Evolutionary conservation across 2,797 vertebrate species (phyloP).

Genomic region (Tokudaia muenninki): DNA sequence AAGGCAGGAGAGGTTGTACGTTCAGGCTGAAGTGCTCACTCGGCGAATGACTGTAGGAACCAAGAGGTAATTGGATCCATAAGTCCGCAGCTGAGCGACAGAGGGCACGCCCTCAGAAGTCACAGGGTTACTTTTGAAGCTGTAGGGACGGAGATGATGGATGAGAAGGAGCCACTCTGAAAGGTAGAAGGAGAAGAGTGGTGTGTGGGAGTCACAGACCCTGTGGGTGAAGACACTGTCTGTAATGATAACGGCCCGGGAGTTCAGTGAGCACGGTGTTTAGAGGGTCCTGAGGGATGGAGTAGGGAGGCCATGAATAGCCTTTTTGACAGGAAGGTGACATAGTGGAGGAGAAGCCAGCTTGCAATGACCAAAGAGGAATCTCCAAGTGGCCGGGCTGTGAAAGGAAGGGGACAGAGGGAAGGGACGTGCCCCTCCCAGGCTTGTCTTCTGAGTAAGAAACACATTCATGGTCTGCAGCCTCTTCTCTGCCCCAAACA

Average conservation of each 20-base stretch:
- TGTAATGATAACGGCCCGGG: not conserved
- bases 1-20: not conserved
- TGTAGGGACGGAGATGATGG: not conserved
- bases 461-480: not conserved
- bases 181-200: not conserved
- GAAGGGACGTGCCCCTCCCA: not conserved
- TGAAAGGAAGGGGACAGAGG: not conserved
- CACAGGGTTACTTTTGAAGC: not conserved
- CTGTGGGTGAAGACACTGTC: not conserved
- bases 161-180: not conserved
- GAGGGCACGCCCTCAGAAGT: not conserved
- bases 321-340: not conserved
- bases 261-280: not conserved
- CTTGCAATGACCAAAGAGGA: not conserved
- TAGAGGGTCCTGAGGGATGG: not conserved
- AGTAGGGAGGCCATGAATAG: not conserved
- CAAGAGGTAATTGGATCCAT: not conserved
- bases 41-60: conserved; percentile 11
- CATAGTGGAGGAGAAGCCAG: not conserved
- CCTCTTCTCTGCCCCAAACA: conserved; percentile 9
- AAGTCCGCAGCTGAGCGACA: not conserved
- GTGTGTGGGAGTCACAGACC: not conserved
- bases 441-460: conserved; percentile 1
- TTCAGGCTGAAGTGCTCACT: not conserved
- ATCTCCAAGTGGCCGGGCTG: not conserved